Evolutionary conservation across 2,888 invertebrate species (phyloP).

Genomic region (Lepidochrysops patricia): DNA sequence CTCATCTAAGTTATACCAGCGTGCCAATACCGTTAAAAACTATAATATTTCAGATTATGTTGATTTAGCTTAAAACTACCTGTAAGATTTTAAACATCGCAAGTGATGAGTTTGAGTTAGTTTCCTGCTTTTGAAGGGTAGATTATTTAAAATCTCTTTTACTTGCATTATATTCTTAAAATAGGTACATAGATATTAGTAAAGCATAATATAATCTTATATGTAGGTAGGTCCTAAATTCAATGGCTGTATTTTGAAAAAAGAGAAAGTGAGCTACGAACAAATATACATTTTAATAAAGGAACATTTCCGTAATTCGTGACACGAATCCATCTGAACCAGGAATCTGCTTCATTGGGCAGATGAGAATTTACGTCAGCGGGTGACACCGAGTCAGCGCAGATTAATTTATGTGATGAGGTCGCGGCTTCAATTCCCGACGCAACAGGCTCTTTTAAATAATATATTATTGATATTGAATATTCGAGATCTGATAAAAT

Average conservation of each 20-base stretch:
- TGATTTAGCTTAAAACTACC: no score
- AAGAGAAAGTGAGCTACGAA: no score
- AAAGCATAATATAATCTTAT: no score
- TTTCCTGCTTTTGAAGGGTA: no score
- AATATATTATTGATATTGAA: neutral
- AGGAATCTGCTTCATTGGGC: neutral
- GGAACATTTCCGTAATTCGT: slow-evolving; percentile 4
- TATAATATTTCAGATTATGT: neutral
- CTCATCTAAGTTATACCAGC: neutral
- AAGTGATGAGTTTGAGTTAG: no score
- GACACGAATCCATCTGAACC: neutral
- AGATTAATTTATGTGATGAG: slow-evolving; percentile 23
- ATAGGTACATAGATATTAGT: no score
- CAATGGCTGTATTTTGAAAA: no score
- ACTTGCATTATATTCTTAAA: no score
- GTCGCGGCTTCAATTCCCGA: slow-evolving; percentile 22
- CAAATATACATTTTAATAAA: neutral
- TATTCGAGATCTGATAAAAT: no score
- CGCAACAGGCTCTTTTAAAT: slow-evolving; percentile 16
- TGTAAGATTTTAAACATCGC: no score
- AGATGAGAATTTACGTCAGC: slow-evolving; percentile 7
- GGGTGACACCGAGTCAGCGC: slow-evolving; percentile 8
- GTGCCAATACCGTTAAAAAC: neutral
- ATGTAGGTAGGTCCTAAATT: no score
- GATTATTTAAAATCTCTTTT: no score